Percentiles rank a stretch among this genome's conserved stretches.
phyloP scores from a whole-genome alignment of 2,113 vertebrate genomes.

The Mesocricetus auratus region DNA sequence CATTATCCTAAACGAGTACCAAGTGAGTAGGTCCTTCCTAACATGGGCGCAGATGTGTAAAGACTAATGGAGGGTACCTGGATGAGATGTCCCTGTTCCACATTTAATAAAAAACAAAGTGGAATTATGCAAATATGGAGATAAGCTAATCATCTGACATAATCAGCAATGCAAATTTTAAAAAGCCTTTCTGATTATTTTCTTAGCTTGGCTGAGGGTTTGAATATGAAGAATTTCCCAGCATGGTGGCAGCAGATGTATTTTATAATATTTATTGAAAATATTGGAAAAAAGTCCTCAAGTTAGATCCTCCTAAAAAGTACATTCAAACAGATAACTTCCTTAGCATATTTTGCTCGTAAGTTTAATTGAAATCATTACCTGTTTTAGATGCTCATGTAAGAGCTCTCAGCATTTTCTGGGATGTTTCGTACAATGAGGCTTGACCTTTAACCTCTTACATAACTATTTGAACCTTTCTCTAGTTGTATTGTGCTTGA shows the following conservation, averaged over 20 bases:
- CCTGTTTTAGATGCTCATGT: slow-evolving; percentile 55
- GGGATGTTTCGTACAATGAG: neutral
- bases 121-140: slow-evolving; percentile 80
- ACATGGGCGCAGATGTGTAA: slow-evolving; percentile 34
- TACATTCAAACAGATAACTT: slow-evolving; percentile 65
- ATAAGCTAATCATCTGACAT: slow-evolving; percentile 82
- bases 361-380: slow-evolving; percentile 64
- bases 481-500: neutral
- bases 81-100: slow-evolving; percentile 36
- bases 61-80: slow-evolving; percentile 63
- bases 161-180: slow-evolving; percentile 82
- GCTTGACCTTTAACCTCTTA: slow-evolving; percentile 47
- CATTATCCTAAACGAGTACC: neutral
- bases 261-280: slow-evolving; percentile 84
- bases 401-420: slow-evolving; percentile 12
- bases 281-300: slow-evolving; percentile 80
- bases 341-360: slow-evolving; percentile 77
- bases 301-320: slow-evolving; percentile 78
- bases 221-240: slow-evolving; percentile 71
- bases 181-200: slow-evolving; percentile 79
- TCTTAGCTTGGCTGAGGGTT: slow-evolving; percentile 76
- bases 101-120: slow-evolving; percentile 75
- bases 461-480: neutral
- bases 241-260: slow-evolving; percentile 77
- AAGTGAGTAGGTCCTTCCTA: slow-evolving; percentile 19